Conservation (phyloP, 2,113 vertebrate species). For the Garra rufa region DNA sequence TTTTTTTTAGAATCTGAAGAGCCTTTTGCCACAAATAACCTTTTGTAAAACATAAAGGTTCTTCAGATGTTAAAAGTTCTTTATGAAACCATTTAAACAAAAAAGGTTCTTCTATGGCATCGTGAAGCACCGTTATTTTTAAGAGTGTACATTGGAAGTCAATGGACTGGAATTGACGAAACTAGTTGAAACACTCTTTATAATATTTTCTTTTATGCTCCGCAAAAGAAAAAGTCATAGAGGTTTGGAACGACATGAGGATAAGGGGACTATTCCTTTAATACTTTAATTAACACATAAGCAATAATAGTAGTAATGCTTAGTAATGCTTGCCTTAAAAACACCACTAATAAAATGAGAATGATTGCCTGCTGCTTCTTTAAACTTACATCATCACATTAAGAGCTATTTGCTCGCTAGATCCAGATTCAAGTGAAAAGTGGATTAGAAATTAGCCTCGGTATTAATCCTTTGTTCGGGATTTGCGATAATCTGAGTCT, state of each 20-base stretch:
- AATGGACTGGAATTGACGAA: neutral
- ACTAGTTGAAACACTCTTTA: neutral
- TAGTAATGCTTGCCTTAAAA: neutral
- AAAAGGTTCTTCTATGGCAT: too few species aligned
- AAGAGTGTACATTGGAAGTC: too few species aligned
- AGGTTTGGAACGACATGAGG: neutral
- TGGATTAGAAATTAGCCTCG: slow-evolving; percentile 26
- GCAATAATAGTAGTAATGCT: neutral
- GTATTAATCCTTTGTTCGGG: slow-evolving; percentile 25
- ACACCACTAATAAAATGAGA: slow-evolving; percentile 10
- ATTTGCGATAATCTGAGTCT: slow-evolving; percentile 26
- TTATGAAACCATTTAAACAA: too few species aligned
- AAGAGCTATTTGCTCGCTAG: neutral
- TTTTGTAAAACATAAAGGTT: too few species aligned
- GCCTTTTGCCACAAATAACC: too few species aligned
- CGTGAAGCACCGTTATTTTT: too few species aligned
- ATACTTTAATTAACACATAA: too few species aligned
- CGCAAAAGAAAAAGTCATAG: neutral
- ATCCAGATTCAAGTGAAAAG: slow-evolving; percentile 28
- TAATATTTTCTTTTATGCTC: neutral
- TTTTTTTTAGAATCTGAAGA: too few species aligned
- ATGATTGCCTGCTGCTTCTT: slow-evolving; percentile 8
- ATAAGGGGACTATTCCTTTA: neutral
- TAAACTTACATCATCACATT: slow-evolving; percentile 37
- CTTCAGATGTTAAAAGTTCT: too few species aligned